Conservation (phyloP, 2,797 vertebrate genomes). For the Novumbra hubbsi region DNA sequence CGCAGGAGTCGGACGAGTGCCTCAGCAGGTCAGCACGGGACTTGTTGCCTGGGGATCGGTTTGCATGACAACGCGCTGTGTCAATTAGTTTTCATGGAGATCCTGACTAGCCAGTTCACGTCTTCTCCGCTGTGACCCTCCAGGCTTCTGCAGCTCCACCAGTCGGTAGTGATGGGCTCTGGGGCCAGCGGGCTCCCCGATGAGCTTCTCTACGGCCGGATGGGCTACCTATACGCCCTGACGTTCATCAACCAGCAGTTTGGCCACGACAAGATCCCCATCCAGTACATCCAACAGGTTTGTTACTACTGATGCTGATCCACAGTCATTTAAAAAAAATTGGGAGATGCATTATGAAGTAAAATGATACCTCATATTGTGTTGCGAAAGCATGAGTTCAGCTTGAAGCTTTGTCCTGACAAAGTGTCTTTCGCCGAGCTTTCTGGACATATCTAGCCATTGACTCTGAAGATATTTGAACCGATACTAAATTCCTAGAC, state of each 20-base stretch:
- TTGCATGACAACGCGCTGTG: background rate
- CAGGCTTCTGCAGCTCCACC: constrained; percentile 85
- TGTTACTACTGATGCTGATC: background rate
- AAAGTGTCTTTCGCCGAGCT: too few relatives aligned
- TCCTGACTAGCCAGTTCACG: too few relatives aligned
- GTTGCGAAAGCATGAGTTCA: too few relatives aligned
- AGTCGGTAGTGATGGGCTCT: constrained; percentile 71
- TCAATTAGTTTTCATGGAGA: too few relatives aligned
- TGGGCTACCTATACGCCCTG: constrained; percentile 89
- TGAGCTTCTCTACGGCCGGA: constrained; percentile 89
- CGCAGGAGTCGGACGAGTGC: constrained; percentile 85
- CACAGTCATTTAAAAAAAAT: background rate
- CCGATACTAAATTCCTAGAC: too few relatives aligned
- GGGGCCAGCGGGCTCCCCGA: constrained; percentile 78
- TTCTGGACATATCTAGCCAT: too few relatives aligned
- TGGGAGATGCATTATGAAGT: background rate
- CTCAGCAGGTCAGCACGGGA: constrained; percentile 77
- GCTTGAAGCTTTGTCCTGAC: too few relatives aligned
- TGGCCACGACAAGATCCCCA: constrained; percentile 83
- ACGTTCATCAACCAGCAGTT: constrained; percentile 92
- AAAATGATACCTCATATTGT: background rate
- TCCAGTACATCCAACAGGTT: constrained; percentile 90
- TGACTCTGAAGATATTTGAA: too few relatives aligned
- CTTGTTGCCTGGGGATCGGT: background rate
- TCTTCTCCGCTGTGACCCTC: background rate